Percentiles rank a stretch among this genome's conserved stretches.
phyloP scores from a whole-genome alignment of 2,888 invertebrate species.

The Eupithecia inturbata region DNA sequence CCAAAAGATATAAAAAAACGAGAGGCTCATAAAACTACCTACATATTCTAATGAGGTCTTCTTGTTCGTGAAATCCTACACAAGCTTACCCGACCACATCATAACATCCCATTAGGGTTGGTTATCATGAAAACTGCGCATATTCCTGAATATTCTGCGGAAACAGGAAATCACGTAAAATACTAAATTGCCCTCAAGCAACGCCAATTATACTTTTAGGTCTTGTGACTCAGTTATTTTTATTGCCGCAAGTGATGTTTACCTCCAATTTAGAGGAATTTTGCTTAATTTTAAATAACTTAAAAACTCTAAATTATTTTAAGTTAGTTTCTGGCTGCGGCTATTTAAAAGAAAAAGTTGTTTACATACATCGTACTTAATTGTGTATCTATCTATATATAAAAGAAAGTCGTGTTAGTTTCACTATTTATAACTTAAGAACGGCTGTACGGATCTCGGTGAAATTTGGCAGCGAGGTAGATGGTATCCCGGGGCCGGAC shows the following conservation, averaged over 20 bases:
- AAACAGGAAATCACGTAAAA: constrained; percentile 13
- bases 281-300: neutral
- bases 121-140: constrained; percentile 16
- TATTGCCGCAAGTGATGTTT: neutral
- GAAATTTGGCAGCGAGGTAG: too few species aligned
- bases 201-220: constrained; percentile 16
- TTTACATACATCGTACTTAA: too few species aligned
- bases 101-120: neutral
- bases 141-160: constrained; percentile 13
- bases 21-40: neutral
- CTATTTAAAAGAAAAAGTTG: too few species aligned
- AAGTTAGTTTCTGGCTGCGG: too few species aligned
- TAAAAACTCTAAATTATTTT: too few species aligned
- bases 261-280: neutral
- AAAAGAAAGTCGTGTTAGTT: too few species aligned
- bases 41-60: constrained; percentile 3
- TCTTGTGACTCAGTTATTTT: neutral
- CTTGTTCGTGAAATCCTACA: constrained; percentile 2
- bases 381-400: too few species aligned
- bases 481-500: too few species aligned
- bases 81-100: constrained; percentile 13
- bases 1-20: neutral
- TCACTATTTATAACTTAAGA: too few species aligned
- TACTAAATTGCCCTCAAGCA: constrained; percentile 16
- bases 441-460: too few species aligned